Base-by-base conservation (phyloP, 2,888 invertebrate species). In the Ecdyonurus torrentis region DNA sequence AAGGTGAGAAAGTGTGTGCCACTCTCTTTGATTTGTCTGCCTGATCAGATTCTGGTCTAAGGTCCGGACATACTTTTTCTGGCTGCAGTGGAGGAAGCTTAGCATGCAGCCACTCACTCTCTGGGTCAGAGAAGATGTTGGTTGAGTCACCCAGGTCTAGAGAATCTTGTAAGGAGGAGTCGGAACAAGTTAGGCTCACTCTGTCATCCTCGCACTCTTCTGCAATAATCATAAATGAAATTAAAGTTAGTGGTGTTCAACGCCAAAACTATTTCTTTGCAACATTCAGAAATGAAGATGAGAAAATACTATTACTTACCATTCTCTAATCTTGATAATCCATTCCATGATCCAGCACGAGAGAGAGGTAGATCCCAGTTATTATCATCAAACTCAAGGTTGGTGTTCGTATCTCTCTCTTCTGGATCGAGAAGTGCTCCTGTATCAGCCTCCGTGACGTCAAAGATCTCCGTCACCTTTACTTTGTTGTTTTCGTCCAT, bases 401-500 rank as follows among this genome's bases (percentile, higher is more conserved):
- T 80, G 65, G 77, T 78, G 74, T 85, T 85, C 64, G 77, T 70
- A 69, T 82, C 81, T 24, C 79, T 77, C 72, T 85, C 85, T 18
- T 76, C 76, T 1, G 80, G 77, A 62, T 82, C 81, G 74, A 84
- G 82, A 63, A 84, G 79, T 23, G 81, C 80, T 62, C 83, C 80
- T 24, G 83, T 81, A 68, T 88, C 87, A 61, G 84, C 83, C 69
- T 89, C 87, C 0, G 89, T 87, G 71, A 91, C 87, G 74, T 92
- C 91, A 73, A 88, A 91, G 70, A 93, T 91, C 78, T 92, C 91
- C 1, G 91, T 91, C 70, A 92, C 86, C 75, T 89, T 88, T 70
- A 91, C 84, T 79, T 89, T 86, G 74, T 91, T 89, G 70, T 90
- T 84, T 69, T 87, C 86, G 73, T 93, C 92, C 73, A 89, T 83